Conservation (phyloP, 1,140 invertebrate species). For the Propsilocerus akamusi region DNA sequence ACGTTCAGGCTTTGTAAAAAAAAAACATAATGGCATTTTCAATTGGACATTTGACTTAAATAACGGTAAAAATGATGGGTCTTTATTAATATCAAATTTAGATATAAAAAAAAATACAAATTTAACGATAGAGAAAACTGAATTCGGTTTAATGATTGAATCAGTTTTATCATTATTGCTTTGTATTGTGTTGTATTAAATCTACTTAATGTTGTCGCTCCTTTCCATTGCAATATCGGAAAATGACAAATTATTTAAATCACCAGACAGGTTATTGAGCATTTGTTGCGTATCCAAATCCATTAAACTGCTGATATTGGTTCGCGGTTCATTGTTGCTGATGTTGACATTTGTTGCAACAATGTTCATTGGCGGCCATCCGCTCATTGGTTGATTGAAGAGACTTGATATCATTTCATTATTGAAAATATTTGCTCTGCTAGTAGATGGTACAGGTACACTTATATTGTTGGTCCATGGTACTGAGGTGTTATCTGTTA, state of each 20-base stretch:
- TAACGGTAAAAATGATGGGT: not conserved
- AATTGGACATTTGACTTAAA: not conserved
- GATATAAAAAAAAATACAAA: not conserved
- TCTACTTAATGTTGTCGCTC: no score
- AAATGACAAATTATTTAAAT: not conserved
- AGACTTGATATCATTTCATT: conserved; percentile 11
- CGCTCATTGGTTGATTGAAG: conserved; percentile 7
- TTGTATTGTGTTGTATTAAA: not conserved
- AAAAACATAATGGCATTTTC: no score
- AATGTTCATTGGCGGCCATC: conserved; percentile 1
- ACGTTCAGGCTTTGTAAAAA: no score
- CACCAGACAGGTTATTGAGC: not conserved
- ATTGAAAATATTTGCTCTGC: conserved; percentile 10
- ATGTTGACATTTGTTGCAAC: conserved; percentile 4
- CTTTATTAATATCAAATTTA: not conserved
- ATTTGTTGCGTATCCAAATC: conserved; percentile 27
- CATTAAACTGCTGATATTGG: conserved; percentile 21
- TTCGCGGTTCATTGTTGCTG: conserved; percentile 13
- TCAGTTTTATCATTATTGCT: not conserved
- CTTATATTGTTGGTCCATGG: conserved; percentile 8
- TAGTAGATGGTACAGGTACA: conserved; percentile 14
- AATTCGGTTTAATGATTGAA: no score
- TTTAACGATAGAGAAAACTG: no score
- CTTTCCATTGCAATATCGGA: not conserved
- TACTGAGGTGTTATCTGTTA: conserved; percentile 7